A percentile compares a stretch with the other conserved stretches of the same genome.
phyloP scores from a whole-genome alignment of 2,888 invertebrate species.

The Phrixothrix hirtus region DNA sequence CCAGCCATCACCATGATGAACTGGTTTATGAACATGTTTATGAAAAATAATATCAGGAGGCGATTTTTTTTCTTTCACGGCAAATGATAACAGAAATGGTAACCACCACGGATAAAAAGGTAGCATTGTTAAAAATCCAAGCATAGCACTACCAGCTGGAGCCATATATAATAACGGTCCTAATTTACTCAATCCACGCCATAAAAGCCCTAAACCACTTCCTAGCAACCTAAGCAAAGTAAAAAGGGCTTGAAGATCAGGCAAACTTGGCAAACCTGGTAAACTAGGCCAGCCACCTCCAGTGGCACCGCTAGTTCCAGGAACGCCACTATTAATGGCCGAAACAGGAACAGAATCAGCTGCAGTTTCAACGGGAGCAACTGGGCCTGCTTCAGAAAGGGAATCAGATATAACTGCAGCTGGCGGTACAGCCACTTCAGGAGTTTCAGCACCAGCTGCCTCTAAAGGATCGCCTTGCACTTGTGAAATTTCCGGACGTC shows the following conservation, averaged over 20 bases:
- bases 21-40: conserved; percentile 51
- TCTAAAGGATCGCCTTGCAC: conserved; percentile 54
- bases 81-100: conserved; percentile 56
- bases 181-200: conserved; percentile 39
- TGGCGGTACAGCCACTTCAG: conserved; percentile 51
- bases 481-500: conserved; percentile 35
- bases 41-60: conserved; percentile 42
- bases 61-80: conserved; percentile 35
- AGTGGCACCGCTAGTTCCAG: conserved; percentile 24
- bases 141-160: conserved; percentile 66
- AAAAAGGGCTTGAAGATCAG: conserved; percentile 42
- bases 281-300: conserved; percentile 37
- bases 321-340: conserved; percentile 12
- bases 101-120: conserved; percentile 68
- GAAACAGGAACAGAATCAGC: conserved; percentile 27
- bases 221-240: conserved; percentile 44
- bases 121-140: conserved; percentile 64
- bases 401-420: conserved; percentile 33
- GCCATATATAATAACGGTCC: conserved; percentile 61
- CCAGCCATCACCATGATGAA: conserved; percentile 60
- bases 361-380: conserved; percentile 34
- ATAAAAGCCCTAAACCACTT: conserved; percentile 38
- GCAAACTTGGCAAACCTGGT: conserved; percentile 37
- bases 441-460: conserved; percentile 49
- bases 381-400: conserved; percentile 15